These are phyloP conservation scores for Hyposoter dolosus DNA, from an alignment of 2,888 invertebrate species.

Conservation along the genomic window DNA sequence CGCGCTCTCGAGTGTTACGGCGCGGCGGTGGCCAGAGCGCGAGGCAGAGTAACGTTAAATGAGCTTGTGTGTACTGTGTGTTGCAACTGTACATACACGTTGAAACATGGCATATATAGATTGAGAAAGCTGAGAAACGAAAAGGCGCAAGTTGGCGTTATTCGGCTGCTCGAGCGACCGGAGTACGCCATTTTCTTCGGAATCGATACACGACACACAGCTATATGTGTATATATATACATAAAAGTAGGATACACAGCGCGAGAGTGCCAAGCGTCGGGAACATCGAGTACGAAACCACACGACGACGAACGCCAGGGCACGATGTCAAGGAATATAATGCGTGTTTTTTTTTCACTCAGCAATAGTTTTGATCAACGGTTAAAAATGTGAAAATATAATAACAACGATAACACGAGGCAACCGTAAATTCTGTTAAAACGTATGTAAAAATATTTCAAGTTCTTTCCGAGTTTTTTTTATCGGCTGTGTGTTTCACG, in stretches of 20 bases:
- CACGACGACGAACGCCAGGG: conserved; percentile 66
- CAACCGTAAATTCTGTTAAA: conserved; percentile 20
- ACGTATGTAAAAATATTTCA: background rate
- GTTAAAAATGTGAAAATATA: conserved; percentile 8
- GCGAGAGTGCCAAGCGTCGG: conserved; percentile 63
- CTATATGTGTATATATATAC: background rate
- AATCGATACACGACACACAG: conserved; percentile 9
- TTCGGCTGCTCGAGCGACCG: background rate
- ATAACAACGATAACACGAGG: background rate
- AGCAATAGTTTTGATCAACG: conserved; percentile 13
- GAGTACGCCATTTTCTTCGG: conserved; percentile 19
- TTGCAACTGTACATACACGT: conserved; percentile 41
- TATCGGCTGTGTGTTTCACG: conserved; percentile 16
- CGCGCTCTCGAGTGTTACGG: conserved; percentile 68
- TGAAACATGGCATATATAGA: background rate
- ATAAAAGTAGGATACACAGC: conserved; percentile 61
- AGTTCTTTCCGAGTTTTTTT: conserved; percentile 36
- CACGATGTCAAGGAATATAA: conserved; percentile 70
- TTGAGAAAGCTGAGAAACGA: background rate
- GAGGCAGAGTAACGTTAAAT: conserved; percentile 64
- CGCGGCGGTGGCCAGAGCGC: conserved; percentile 64
- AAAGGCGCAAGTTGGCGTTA: conserved; percentile 14
- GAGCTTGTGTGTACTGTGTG: conserved; percentile 62
- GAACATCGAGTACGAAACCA: conserved; percentile 65
- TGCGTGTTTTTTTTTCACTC: conserved; percentile 48